phyloP scores from a whole-genome alignment of 2,113 vertebrate species.

The Taurulus bubalis region DNA sequence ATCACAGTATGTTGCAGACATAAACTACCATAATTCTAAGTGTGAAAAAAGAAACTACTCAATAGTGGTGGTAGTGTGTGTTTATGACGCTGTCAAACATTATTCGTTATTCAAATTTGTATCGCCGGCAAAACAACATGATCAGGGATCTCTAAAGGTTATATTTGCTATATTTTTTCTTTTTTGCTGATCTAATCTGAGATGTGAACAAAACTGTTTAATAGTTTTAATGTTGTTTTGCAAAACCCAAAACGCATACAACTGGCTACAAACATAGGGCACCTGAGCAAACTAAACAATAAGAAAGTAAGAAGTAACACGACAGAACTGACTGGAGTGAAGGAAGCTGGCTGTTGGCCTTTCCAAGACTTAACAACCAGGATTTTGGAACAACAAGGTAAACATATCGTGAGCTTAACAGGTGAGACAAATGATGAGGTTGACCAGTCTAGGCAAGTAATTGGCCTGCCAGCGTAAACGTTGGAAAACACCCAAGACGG shows the following conservation, averaged over 20 bases:
- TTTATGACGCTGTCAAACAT: no score
- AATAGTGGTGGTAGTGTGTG: no score
- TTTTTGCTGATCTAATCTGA: no score
- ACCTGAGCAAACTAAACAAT: not conserved
- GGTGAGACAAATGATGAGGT: not conserved
- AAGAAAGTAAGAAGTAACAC: not conserved
- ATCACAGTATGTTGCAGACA: slow-evolving; percentile 16
- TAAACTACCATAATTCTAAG: not conserved
- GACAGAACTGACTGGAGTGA: not conserved
- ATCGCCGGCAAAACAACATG: no score
- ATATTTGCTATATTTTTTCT: no score
- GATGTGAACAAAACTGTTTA: no score
- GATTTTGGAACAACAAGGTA: not conserved
- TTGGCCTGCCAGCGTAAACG: slow-evolving; percentile 9
- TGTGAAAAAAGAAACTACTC: not conserved
- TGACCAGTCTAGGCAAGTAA: slow-evolving; percentile 15
- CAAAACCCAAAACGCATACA: no score
- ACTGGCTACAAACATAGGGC: no score
- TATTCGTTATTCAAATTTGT: no score
- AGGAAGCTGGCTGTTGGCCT: not conserved
- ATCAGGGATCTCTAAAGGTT: no score
- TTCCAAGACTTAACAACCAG: not conserved
- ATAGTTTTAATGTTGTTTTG: not conserved
- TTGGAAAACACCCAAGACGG: not conserved
- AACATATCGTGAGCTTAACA: slow-evolving; percentile 1